Conservation (phyloP, 2,797 vertebrate species). For the Enteromius thamalakanensis region DNA sequence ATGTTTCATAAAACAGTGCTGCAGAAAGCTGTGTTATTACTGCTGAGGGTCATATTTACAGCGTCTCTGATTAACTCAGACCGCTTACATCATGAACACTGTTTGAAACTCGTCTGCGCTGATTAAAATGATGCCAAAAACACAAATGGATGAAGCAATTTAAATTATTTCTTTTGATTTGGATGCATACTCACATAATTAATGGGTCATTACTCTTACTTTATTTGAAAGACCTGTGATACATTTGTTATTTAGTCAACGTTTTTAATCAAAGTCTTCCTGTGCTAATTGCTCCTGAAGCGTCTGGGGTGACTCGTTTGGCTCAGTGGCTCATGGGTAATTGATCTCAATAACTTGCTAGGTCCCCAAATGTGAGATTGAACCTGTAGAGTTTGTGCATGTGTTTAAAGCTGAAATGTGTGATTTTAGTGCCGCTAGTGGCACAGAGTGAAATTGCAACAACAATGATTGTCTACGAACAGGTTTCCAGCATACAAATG, state of each 20-base stretch:
- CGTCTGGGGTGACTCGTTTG: neutral
- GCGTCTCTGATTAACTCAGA: slow-evolving; percentile 3
- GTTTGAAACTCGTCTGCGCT: neutral
- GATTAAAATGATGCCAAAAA: slow-evolving; percentile 7
- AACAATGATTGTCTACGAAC: neutral
- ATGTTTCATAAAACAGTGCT: neutral
- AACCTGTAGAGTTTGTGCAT: neutral
- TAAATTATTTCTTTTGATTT: neutral
- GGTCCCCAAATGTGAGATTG: slow-evolving; percentile 6
- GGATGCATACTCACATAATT: neutral
- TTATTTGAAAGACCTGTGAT: neutral
- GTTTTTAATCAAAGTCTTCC: slow-evolving; percentile 28
- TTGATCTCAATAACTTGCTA: slow-evolving; percentile 3
- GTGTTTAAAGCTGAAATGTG: neutral
- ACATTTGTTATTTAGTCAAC: neutral
- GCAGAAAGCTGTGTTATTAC: neutral
- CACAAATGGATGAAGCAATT: neutral
- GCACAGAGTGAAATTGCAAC: neutral
- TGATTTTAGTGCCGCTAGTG: neutral
- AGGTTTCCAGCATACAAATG: neutral
- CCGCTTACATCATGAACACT: neutral
- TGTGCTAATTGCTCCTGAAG: neutral
- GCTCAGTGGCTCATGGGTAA: slow-evolving; percentile 30
- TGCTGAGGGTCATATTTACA: neutral
- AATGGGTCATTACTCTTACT: neutral